These are phyloP conservation scores for Ictidomys tridecemlineatus DNA, from an alignment of 2,113 vertebrate species.

Conservation along the genomic window DNA sequence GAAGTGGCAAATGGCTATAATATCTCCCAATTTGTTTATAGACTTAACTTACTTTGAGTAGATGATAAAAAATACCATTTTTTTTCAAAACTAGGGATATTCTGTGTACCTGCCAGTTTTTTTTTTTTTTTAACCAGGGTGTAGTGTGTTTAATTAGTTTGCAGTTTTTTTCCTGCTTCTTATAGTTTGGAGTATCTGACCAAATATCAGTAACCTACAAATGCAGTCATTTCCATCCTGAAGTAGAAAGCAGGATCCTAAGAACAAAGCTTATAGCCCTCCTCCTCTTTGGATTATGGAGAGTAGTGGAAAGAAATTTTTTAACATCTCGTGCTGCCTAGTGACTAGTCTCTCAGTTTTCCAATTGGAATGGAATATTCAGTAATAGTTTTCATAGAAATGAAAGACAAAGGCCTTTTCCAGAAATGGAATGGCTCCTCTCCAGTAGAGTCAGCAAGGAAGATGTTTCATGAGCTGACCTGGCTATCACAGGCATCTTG, in stretches of 20 bases:
- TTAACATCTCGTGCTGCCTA: background rate
- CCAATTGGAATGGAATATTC: background rate
- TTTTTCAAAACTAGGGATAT: background rate
- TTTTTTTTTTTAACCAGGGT: no score
- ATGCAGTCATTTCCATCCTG: background rate
- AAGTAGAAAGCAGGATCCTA: background rate
- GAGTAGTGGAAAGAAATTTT: background rate
- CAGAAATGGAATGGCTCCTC: conserved; percentile 22
- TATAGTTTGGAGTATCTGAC: background rate
- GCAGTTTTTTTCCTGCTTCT: background rate
- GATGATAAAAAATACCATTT: background rate
- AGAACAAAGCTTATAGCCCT: background rate
- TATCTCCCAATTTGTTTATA: background rate
- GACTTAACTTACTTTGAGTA: background rate
- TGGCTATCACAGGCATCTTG: background rate
- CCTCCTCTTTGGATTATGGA: background rate
- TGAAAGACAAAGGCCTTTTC: background rate
- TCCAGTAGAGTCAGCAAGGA: background rate
- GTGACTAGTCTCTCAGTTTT: background rate
- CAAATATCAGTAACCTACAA: background rate
- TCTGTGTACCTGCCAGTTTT: background rate
- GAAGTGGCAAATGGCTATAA: background rate
- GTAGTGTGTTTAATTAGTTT: background rate
- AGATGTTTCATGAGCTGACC: background rate
- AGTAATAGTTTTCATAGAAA: conserved; percentile 8